phyloP scores from a whole-genome alignment of 2,113 vertebrate species.

The Plectropomus leopardus region DNA sequence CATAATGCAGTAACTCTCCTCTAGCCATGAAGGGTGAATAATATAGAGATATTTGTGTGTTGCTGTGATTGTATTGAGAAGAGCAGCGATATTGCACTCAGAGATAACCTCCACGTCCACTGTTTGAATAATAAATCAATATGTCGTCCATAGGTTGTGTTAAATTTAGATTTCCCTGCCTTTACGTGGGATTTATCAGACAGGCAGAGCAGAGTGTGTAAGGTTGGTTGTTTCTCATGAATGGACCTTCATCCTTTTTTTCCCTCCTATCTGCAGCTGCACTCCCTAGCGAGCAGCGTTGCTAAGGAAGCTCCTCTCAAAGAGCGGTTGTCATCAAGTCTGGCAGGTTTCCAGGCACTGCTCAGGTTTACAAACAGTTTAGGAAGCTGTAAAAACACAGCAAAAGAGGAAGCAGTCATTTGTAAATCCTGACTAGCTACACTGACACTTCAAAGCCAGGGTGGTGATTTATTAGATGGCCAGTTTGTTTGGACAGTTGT shows the following conservation, averaged over 20 bases:
- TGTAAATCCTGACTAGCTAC: neutral
- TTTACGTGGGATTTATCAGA: slow-evolving; percentile 17
- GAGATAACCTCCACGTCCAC: neutral
- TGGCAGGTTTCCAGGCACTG: slow-evolving; percentile 43
- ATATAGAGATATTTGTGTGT: slow-evolving; percentile 9
- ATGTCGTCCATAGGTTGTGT: neutral
- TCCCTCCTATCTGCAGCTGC: slow-evolving; percentile 70
- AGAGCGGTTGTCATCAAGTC: slow-evolving; percentile 64
- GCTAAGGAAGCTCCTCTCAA: slow-evolving; percentile 80
- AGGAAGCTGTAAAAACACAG: neutral
- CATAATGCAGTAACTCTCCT: slow-evolving; percentile 7
- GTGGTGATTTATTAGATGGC: neutral
- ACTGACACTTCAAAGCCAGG: neutral
- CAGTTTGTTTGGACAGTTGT: neutral
- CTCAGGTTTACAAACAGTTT: slow-evolving; percentile 53
- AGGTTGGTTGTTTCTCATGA: slow-evolving; percentile 61
- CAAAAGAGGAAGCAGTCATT: neutral
- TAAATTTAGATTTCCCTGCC: slow-evolving; percentile 39
- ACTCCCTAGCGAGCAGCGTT: slow-evolving; percentile 63
- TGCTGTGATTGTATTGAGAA: neutral
- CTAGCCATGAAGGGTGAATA: neutral
- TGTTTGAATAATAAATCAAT: slow-evolving; percentile 29
- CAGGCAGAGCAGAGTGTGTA: slow-evolving; percentile 13
- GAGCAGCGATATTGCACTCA: neutral
- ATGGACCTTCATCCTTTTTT: slow-evolving; percentile 66